Percentiles rank a stretch among this genome's conserved stretches.
phyloP scores from a whole-genome alignment of 1,140 invertebrate genomes.

The Lerema accius region DNA sequence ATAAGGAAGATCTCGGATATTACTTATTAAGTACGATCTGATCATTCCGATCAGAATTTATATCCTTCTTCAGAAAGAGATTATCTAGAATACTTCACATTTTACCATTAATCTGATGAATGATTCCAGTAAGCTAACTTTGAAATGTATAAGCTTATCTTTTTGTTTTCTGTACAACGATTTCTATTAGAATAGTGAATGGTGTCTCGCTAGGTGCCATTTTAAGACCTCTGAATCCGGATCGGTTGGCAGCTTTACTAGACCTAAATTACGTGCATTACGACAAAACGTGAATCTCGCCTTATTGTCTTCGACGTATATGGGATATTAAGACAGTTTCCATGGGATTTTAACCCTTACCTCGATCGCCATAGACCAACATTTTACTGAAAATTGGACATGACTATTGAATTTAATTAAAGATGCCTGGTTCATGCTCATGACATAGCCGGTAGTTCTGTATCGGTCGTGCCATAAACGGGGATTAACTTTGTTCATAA shows the following conservation, averaged over 20 bases:
- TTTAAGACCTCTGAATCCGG: slow-evolving; percentile 6
- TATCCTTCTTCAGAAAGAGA: no score
- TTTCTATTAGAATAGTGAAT: background rate
- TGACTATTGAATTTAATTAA: slow-evolving; percentile 53
- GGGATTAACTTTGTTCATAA: slow-evolving; percentile 23
- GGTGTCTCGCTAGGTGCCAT: background rate
- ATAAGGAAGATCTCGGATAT: background rate
- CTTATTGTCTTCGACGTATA: slow-evolving; percentile 57
- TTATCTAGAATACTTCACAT: no score
- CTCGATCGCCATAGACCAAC: slow-evolving; percentile 40
- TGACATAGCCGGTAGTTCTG: slow-evolving; percentile 34
- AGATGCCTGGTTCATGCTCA: slow-evolving; percentile 33
- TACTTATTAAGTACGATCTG: no score
- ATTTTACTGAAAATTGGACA: slow-evolving; percentile 54
- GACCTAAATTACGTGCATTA: slow-evolving; percentile 52
- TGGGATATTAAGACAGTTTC: slow-evolving; percentile 51
- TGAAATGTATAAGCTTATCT: background rate
- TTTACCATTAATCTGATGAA: no score
- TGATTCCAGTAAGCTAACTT: no score
- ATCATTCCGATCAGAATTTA: no score
- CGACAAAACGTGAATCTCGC: slow-evolving; percentile 48
- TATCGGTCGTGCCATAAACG: slow-evolving; percentile 32
- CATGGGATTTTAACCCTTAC: slow-evolving; percentile 47
- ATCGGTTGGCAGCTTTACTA: slow-evolving; percentile 12
- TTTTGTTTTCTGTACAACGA: background rate